Evolutionary conservation across 37 sponge, comb jelly and placozoan genomes (phyloP).

Genomic region (Geodia barretti): DNA sequence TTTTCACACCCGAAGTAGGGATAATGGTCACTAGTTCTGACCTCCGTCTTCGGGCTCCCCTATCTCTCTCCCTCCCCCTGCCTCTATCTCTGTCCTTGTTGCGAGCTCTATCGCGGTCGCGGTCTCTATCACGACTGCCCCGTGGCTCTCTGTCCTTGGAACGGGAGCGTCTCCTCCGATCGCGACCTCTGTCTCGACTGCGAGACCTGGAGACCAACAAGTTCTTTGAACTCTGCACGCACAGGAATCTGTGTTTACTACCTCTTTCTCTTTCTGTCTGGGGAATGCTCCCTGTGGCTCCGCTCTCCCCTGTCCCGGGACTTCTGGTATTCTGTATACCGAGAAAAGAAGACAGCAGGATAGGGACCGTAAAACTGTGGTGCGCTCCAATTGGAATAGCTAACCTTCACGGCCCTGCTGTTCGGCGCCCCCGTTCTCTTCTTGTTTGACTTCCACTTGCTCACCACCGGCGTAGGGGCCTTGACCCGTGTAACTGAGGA

Average conservation of each 20-base stretch:
- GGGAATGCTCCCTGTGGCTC: not conserved
- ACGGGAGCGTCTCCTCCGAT: constrained; percentile 29
- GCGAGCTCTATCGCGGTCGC: constrained; percentile 9
- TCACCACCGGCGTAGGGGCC: not conserved
- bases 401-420: too few species aligned
- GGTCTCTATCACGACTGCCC: constrained; percentile 28
- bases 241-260: not conserved
- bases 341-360: too few species aligned
- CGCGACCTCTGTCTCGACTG: constrained; percentile 4
- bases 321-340: too few species aligned
- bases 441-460: not conserved
- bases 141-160: constrained; percentile 19
- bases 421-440: too few species aligned
- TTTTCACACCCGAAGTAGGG: not conserved
- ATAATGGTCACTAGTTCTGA: too few species aligned
- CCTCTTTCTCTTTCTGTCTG: constrained; percentile 11
- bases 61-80: not conserved
- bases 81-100: not conserved
- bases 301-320: not conserved
- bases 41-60: too few species aligned
- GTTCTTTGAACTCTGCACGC: not conserved
- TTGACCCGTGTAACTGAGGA: not conserved
- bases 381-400: not conserved
- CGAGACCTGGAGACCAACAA: not conserved
- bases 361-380: too few species aligned